Evolutionary conservation across 2,888 invertebrate genomes (phyloP), one percentile per base, ranked within the genome.

Genomic region (Hirtodrosophila cameraria): DNA sequence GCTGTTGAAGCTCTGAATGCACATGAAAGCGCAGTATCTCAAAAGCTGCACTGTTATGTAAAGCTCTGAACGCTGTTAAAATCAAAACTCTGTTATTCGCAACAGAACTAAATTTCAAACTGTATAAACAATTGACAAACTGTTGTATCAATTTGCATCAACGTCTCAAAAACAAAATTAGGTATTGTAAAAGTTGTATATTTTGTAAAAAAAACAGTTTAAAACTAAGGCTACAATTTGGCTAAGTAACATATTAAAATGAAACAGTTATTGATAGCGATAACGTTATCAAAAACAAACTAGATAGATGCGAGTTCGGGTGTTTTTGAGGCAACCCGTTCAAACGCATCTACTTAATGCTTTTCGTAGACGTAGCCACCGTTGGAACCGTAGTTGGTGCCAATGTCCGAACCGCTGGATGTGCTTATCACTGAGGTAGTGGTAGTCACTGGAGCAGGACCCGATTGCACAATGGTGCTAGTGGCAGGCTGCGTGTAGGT

Each of bases 291-390:
- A 35, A 45, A 11, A 43, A 35, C 53, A 12, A 41, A 18, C 30
- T 30, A 43, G 41, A 60, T n/a, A 18, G 38, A 60, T 68, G 79
- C 79, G 72, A 79, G 59, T 70, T 73, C 64, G 52, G 66, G 66
- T 25, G 60, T 57, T 46, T 43, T 13, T 20, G 11, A 27, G 33
- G n/a, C 30, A 20, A 60, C 63, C 59, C 53, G 63, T 69, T 72
- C 69, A 72, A 60, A 69, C 63, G 72, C 72, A 60, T 58, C 57
- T 9, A 41, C 11, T 68, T 57, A 57, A 9, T 53, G 67, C 61
- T 65, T 77, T 12, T 63, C 41, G 49, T 88, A 88, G 28, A 88
- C 58, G 43, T 88, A 88, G 28, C 88, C 89, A 30, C 89, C 89
- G 36, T 88, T 86, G 46, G 53, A 38, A 35, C 61, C 86, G 36